These are phyloP conservation scores for Drosophila jambulina DNA, from an alignment of 1,140 invertebrate genomes.

Conservation along the genomic window DNA sequence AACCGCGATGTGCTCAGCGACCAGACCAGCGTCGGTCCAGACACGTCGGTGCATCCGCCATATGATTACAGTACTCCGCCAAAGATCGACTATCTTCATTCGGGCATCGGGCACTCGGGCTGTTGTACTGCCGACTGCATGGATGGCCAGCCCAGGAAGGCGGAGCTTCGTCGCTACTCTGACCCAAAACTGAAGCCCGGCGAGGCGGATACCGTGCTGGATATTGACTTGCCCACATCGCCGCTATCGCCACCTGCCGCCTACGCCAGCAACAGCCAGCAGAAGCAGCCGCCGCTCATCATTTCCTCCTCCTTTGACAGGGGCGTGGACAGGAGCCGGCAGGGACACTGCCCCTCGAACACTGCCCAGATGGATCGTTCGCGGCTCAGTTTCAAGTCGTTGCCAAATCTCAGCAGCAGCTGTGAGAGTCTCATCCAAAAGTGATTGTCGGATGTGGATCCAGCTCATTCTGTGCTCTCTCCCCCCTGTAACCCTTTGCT, in stretches of 20 bases:
- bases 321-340: slow-evolving; percentile 46
- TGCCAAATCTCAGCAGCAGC: slow-evolving; percentile 89
- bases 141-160: slow-evolving; percentile 35
- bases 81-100: slow-evolving; percentile 78
- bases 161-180: slow-evolving; percentile 85
- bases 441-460: slow-evolving; percentile 65
- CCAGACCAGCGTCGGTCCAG: slow-evolving; percentile 61
- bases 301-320: slow-evolving; percentile 74
- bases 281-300: slow-evolving; percentile 43
- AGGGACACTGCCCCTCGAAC: slow-evolving; percentile 36
- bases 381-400: slow-evolving; percentile 86
- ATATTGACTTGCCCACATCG: slow-evolving; percentile 76
- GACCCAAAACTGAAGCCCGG: slow-evolving; percentile 84
- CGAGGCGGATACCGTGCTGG: slow-evolving; percentile 63
- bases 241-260: slow-evolving; percentile 75
- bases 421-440: slow-evolving; percentile 87
- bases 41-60: slow-evolving; percentile 53
- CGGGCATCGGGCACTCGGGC: slow-evolving; percentile 64
- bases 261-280: slow-evolving; percentile 54
- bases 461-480: slow-evolving; percentile 9
- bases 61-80: slow-evolving; percentile 78
- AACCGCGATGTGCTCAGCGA: slow-evolving; percentile 85
- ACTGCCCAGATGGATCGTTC: slow-evolving; percentile 65
- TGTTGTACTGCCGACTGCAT: slow-evolving; percentile 64
- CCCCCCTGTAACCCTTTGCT: slow-evolving; percentile 21